phyloP scores from a whole-genome alignment of 64 coral and sea anemone genomes.

The Montipora capricornis region DNA sequence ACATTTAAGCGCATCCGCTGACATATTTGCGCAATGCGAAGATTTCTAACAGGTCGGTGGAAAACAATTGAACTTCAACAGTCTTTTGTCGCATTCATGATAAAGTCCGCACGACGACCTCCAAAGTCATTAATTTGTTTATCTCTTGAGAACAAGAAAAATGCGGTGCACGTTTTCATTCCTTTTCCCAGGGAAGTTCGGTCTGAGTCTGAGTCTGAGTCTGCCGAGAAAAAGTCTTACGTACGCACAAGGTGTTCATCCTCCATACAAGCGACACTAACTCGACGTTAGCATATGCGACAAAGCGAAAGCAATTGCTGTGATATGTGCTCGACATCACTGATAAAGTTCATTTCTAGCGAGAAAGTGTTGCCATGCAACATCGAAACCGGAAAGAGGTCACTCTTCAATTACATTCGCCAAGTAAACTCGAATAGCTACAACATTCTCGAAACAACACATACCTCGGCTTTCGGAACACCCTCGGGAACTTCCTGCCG shows the following conservation, averaged over 20 bases:
- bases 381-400: not conserved
- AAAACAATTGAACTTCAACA: constrained; percentile 30
- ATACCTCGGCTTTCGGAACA: constrained; percentile 41
- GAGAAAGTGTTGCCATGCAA: constrained; percentile 14
- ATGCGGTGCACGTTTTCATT: not conserved
- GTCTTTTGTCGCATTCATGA: constrained; percentile 1
- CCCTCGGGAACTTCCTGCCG: constrained; percentile 16
- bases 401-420: not conserved
- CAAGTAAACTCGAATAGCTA: not conserved
- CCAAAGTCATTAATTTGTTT: constrained; percentile 4
- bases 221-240: not conserved
- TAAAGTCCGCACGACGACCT: constrained; percentile 14
- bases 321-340: not conserved
- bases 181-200: not conserved
- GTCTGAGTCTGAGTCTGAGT: not conserved
- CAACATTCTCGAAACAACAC: not conserved
- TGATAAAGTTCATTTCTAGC: not conserved
- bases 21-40: not conserved
- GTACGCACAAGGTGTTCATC: not conserved
- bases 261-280: not conserved
- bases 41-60: not conserved
- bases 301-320: too few species aligned
- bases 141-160: not conserved
- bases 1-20: not conserved
- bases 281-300: not conserved